Base-by-base conservation (phyloP, 2,888 invertebrate genomes). In the Andrena bucephala region DNA sequence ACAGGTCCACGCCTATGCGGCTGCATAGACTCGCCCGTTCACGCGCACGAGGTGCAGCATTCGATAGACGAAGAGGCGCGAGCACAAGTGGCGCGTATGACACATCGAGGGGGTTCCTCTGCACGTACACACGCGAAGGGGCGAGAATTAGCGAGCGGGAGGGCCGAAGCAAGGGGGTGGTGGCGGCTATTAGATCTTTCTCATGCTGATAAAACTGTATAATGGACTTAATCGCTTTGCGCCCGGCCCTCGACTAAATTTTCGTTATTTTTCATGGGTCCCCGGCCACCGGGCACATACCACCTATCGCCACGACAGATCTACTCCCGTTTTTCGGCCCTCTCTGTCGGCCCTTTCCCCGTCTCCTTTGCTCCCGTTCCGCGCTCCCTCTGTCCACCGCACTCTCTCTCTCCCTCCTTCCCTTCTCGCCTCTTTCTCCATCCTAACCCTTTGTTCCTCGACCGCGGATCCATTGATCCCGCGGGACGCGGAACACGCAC, bases 131-230 rank as follows among this genome's bases (percentile, higher is more conserved):
- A 68, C 69, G 69, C 69, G 75, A 81, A 78, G 67, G 77, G 80
- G 88, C 67, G 83, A 89, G 87, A 89, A 89, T 89, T 89, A 89
- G 86, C 83, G 75, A 70, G 33, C 78, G 82, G 66, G 67, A 79
- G 83, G 78, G 78, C 77, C 62, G 80, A 82, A 84, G 78, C 81
- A 73, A 77, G 74, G 66, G 69, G 83, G 80, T 63, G 84, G 85
- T 81, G 82, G 80, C 85, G 72, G 86, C 87, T 91, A 92, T 92
- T 93, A 94, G 94, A 94, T 94, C 93, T 93, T 93, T 94, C 93
- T 93, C 94, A 94, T 91, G 92, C 93, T 93, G 94, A 94, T 94
- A 94, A 93, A 89, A 90, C 88, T 92, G 90, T 92, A 93, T 93
- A 94, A 93, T 93, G 92, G 92, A 91, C 92, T 93, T 94, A 93